Evolutionary conservation across 1,140 invertebrate species (phyloP).

Genomic region (Drosophila busckii): DNA sequence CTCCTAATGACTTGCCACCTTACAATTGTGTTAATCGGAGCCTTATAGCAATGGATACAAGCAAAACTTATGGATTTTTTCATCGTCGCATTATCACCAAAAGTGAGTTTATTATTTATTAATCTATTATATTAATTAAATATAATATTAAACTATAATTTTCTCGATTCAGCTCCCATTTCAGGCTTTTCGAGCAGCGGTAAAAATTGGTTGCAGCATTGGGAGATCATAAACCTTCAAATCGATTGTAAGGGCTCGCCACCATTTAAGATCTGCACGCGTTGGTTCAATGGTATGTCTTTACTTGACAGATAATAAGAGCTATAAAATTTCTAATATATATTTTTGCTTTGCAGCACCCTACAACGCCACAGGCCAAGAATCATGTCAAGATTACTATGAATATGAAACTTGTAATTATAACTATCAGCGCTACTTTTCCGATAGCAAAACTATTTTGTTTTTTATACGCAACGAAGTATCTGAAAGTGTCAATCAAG

Average conservation of each 20-base stretch:
- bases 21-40: slow-evolving; percentile 83
- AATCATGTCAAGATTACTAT: slow-evolving; percentile 82
- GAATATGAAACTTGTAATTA: slow-evolving; percentile 82
- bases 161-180: slow-evolving; percentile 82
- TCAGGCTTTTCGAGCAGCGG: slow-evolving; percentile 84
- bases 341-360: slow-evolving; percentile 80
- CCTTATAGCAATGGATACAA: slow-evolving; percentile 82
- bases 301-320: no score
- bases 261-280: slow-evolving; percentile 84
- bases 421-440: slow-evolving; percentile 84
- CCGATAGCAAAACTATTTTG: slow-evolving; percentile 83
- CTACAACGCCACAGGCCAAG: slow-evolving; percentile 89
- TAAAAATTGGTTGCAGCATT: slow-evolving; percentile 89
- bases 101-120: slow-evolving; percentile 79
- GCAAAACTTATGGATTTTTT: slow-evolving; percentile 87
- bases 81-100: slow-evolving; percentile 81
- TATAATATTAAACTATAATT: neutral
- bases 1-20: slow-evolving; percentile 75
- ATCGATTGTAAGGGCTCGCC: slow-evolving; percentile 86
- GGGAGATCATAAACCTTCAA: slow-evolving; percentile 85
- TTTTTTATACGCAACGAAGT: slow-evolving; percentile 88
- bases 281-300: slow-evolving; percentile 70
- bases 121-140: neutral
- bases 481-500: slow-evolving; percentile 83
- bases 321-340: neutral